Percentiles rank a stretch among this genome's conserved stretches.
Conservation (phyloP, 92 coral and sea anemone species). For the Epizoanthus illoricatus region DNA sequence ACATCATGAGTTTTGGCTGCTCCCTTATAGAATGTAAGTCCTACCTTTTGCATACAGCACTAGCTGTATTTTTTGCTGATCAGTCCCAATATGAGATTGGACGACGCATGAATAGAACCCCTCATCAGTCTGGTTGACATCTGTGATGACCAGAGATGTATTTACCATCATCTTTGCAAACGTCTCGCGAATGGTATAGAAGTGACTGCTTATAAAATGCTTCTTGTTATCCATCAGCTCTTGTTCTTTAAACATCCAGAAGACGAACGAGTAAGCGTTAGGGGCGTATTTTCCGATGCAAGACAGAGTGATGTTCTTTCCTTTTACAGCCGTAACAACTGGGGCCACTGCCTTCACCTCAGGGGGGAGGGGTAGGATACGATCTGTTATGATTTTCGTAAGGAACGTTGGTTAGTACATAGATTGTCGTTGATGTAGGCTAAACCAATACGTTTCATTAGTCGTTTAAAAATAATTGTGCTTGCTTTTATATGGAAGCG, state of each 20-base stretch:
- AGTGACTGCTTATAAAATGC: not conserved
- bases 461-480: no score
- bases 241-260: constrained; percentile 31
- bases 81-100: constrained; percentile 10
- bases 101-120: constrained; percentile 19
- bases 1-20: no score
- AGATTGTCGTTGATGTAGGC: no score
- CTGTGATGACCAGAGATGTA: not conserved
- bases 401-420: not conserved
- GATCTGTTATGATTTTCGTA: not conserved
- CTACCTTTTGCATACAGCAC: no score
- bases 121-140: constrained; percentile 7
- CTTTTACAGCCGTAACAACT: constrained; percentile 4
- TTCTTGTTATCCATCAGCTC: not conserved
- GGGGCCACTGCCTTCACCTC: constrained; percentile 5
- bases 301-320: constrained; percentile 16
- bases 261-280: constrained; percentile 18
- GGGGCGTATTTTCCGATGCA: constrained; percentile 21
- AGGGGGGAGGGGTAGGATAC: constrained; percentile 23
- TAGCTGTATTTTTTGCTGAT: constrained; percentile 7
- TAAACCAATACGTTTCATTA: no score
- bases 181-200: constrained; percentile 6
- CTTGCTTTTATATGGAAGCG: no score
- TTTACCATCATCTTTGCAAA: constrained; percentile 16
- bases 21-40: no score